Percentiles rank a stretch among this genome's conserved stretches.
These are phyloP conservation scores for Agriotes lineatus DNA, from an alignment of 2,888 invertebrate species.

Conservation along the genomic window DNA sequence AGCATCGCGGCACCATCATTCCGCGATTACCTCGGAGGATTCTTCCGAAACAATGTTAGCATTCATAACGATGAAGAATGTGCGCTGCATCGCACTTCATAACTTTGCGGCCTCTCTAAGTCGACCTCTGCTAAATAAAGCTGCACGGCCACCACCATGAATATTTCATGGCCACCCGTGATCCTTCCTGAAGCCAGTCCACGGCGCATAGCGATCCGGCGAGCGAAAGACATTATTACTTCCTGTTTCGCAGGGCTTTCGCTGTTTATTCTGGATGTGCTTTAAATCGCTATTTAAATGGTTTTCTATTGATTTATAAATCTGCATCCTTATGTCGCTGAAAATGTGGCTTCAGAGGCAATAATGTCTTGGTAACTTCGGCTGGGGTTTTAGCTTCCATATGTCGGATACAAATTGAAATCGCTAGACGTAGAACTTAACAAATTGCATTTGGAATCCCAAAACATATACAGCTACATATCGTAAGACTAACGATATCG, in stretches of 20 bases:
- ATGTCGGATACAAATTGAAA: no score
- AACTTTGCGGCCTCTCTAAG: conserved; percentile 25
- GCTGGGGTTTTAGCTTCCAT: no score
- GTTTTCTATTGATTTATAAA: conserved; percentile 26
- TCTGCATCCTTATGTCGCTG: neutral
- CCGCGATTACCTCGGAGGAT: conserved; percentile 14
- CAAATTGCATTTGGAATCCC: no score
- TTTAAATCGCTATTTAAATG: conserved; percentile 38
- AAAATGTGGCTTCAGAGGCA: neutral
- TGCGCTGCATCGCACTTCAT: conserved; percentile 36
- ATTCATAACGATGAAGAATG: conserved; percentile 28
- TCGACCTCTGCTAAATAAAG: conserved; percentile 38
- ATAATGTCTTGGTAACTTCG: neutral
- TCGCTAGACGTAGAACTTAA: no score
- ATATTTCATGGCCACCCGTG: conserved; percentile 44
- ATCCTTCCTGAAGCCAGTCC: conserved; percentile 43
- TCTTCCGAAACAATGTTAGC: conserved; percentile 9
- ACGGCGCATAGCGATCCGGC: conserved; percentile 20
- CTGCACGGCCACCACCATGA: conserved; percentile 39
- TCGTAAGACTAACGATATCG: no score
- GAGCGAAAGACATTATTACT: conserved; percentile 40
- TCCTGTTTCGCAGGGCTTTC: conserved; percentile 40
- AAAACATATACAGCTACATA: no score
- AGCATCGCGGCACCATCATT: neutral
- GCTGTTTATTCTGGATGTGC: conserved; percentile 30